A percentile compares a stretch with the other conserved stretches of the same genome.
These are phyloP conservation scores for Sweltsa coloradensis DNA, from an alignment of 1,140 invertebrate species.

Conservation along the genomic window DNA sequence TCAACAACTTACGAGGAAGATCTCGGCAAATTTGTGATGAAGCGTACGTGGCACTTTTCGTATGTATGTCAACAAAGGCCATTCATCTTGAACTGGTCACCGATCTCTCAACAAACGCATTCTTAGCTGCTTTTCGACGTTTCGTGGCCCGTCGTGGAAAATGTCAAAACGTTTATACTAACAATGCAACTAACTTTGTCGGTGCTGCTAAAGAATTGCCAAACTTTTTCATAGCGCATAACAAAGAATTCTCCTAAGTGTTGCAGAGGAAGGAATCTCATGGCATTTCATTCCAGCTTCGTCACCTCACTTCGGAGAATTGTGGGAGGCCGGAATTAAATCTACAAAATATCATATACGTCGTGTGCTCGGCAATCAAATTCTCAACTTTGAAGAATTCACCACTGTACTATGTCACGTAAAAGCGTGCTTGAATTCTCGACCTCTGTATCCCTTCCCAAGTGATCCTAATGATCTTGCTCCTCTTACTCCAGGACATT, in stretches of 20 bases:
- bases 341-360: background rate
- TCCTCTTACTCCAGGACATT: conserved; percentile 25
- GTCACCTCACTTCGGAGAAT: conserved; percentile 20
- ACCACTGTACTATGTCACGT: conserved; percentile 22
- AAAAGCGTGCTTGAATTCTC: conserved; percentile 26
- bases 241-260: background rate
- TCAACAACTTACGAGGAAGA: conserved; percentile 15
- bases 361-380: background rate
- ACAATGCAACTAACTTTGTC: conserved; percentile 29
- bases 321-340: conserved; percentile 22
- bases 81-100: conserved; percentile 31
- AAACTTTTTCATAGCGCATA: background rate
- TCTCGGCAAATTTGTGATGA: conserved; percentile 25
- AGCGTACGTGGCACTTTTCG: conserved; percentile 30
- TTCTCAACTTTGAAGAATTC: conserved; percentile 18
- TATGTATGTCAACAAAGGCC: conserved; percentile 30
- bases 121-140: conserved; percentile 27
- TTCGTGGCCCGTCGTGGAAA: conserved; percentile 28
- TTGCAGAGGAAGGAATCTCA: conserved; percentile 7
- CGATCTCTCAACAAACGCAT: conserved; percentile 26
- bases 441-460: conserved; percentile 18
- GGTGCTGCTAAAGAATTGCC: conserved; percentile 15
- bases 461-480: conserved; percentile 16
- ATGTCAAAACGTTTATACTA: conserved; percentile 22
- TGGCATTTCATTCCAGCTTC: conserved; percentile 22